Base-by-base conservation (phyloP, 2,888 invertebrate genomes). In the Calameuta idolon region DNA sequence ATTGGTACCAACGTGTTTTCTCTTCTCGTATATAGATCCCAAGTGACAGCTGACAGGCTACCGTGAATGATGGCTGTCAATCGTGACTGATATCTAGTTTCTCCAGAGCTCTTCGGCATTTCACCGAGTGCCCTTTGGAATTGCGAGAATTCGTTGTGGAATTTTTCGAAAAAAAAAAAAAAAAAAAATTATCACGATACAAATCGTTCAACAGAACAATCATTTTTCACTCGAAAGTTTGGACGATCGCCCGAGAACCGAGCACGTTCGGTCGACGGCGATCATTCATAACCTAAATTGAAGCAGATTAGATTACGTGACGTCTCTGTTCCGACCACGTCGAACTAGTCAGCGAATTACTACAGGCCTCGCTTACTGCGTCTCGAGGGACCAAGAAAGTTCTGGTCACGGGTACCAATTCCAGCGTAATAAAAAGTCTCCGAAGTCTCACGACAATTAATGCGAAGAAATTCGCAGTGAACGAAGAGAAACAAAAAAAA, bases 221-320 rank as follows among this genome's bases (percentile, higher is more conserved):
- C 0, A 55, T 23, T 55, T 23, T 23, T 55, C 55, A 9, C 55
- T 23, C 2, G 55, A 55, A 55, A 55, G 9, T 55, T 23, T 55
- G 23, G 55, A 55, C 55, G 55, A 23, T 23, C 55, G 23, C 23
- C 55, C 9, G 55, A 55, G 55, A 55, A 2, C 9, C 55, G 23
- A 23, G 55, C 55, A 55, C 5, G 55, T 23, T 55, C 23, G 37
- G 37, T 11, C 37, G 55, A 55, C 23, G 23, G 55, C 1, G 23
- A 55, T 55, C 55, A 15, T 55, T 55, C 55, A 15, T 55, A 55
- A 55, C 55, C 77, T 77, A 77, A 77, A 77, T 77, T 77, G 75
- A 77, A 75, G 75, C 35, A 75, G 77, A 77, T 77, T 77, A 77
- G 77, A 77, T 75, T 77, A 75, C 69, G 69, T 69, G 77, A 77